These are phyloP conservation scores for Chloroceryle inda DNA, from an alignment of 2,797 vertebrate species.

Conservation along the genomic window DNA sequence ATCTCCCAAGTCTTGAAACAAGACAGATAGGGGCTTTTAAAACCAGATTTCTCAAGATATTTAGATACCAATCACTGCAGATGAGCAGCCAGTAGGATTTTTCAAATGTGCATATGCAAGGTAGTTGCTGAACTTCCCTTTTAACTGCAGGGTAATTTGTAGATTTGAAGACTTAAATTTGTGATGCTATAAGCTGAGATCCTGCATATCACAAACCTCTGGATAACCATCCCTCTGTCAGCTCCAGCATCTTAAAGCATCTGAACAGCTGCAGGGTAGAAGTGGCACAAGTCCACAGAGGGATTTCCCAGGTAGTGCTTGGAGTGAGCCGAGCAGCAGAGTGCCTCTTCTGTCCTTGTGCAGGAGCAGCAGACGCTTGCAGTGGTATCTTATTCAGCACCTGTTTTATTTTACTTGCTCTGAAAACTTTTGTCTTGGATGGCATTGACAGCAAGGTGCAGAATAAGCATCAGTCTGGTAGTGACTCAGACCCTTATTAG, in stretches of 20 bases:
- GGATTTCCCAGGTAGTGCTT: not conserved
- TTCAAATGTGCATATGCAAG: not conserved
- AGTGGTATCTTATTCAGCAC: not conserved
- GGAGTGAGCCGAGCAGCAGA: not conserved
- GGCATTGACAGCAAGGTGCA: not conserved
- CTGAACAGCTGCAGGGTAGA: not conserved
- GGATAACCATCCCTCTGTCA: not conserved
- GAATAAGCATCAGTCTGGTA: not conserved
- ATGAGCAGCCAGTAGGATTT: not conserved
- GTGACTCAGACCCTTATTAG: not conserved
- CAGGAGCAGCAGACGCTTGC: not conserved
- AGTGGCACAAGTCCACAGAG: fast-evolving
- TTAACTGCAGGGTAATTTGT: not conserved
- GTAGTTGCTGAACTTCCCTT: not conserved
- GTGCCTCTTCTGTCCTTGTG: not conserved
- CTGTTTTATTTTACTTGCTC: not conserved
- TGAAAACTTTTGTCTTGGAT: not conserved
- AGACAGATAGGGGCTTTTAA: not conserved
- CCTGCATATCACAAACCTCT: not conserved
- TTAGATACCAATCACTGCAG: not conserved
- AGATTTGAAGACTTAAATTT: not conserved
- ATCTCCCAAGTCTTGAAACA: not conserved
- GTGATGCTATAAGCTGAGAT: not conserved
- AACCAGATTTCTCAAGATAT: not conserved
- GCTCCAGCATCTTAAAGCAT: not conserved